Percentiles rank a stretch among this genome's conserved stretches.
phyloP scores from a whole-genome alignment of 2,797 vertebrate species.

The Hippocampus kuda region DNA sequence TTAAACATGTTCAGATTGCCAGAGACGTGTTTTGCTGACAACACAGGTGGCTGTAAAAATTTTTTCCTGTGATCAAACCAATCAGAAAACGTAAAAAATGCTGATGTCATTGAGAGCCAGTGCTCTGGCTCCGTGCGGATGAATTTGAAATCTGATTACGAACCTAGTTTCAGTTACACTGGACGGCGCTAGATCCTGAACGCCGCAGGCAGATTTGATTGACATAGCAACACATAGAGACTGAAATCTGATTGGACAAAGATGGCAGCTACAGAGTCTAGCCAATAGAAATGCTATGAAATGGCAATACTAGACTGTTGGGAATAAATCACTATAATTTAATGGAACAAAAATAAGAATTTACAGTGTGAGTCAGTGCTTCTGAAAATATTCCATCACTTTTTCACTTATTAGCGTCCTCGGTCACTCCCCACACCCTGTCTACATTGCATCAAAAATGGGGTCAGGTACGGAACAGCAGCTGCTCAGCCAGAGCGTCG shows the following conservation, averaged over 20 bases:
- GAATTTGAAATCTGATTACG: too few species aligned
- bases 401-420: constrained; percentile 26
- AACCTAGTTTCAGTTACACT: too few species aligned
- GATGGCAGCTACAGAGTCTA: too few species aligned
- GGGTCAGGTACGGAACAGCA: constrained; percentile 16
- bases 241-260: background rate
- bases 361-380: background rate
- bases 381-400: background rate
- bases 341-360: background rate
- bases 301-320: background rate
- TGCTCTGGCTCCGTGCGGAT: too few species aligned
- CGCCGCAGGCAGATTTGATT: background rate
- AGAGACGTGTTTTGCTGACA: too few species aligned
- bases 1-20: too few species aligned
- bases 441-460: background rate
- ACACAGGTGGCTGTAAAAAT: too few species aligned
- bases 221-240: background rate
- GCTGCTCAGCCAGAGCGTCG: constrained; percentile 17
- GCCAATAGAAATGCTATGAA: background rate
- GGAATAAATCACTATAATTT: background rate
- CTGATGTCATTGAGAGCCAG: too few species aligned
- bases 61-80: too few species aligned
- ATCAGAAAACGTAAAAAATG: too few species aligned
- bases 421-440: constrained; percentile 18
- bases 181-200: too few species aligned